Evolutionary conservation across 1,140 invertebrate genomes (phyloP), one percentile per base, ranked within the genome.

Genomic region (Augochlora pura): DNA sequence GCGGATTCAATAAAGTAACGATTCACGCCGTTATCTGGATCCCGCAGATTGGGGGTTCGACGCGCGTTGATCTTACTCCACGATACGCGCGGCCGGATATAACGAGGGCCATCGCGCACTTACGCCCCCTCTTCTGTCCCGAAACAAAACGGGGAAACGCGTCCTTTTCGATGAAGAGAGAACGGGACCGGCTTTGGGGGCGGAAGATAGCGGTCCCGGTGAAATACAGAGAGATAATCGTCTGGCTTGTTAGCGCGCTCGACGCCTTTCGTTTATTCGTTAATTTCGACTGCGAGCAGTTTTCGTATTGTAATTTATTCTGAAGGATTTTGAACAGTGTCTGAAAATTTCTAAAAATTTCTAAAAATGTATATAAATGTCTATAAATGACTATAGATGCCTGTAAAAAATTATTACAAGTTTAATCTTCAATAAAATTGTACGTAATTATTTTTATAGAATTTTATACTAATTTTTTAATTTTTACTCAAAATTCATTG

Each of bases 1-100:
- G 78, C 66, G 85, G 82, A 88, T 88, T 88, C 85, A 86, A 88
- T 88, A 88, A 88, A 88, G 83, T 84, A 86, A 86, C 81, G 86
- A 88, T 87, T 83, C 76, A 86, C 85, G 79, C 77, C 63, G 83
- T 88, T 88, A 88, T 88, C 86, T 87, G 85, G 86, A 88, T 88
- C 79, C 81, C 81, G 72, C 87, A 88, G 86, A 88, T 87, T 84
- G 84, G 78, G 78, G 86, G 75, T 71, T 71, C 73, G n/a, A n/a
- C 75, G 46, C 42, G 70, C 72, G 75, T 64, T 62, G 85, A 86
- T 87, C 81, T n/a, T n/a, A n/a, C n/a, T 77, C 77, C 75, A 68
- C 64, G 74, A 84, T 85, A 82, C 65, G 52, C 49, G 75, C 14
- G 66, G 62, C 25, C 32, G 73, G 49, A 42, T 67, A 67, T 57